These are phyloP conservation scores for Bombylius major DNA, from an alignment of 2,888 invertebrate genomes.

Conservation along the genomic window DNA sequence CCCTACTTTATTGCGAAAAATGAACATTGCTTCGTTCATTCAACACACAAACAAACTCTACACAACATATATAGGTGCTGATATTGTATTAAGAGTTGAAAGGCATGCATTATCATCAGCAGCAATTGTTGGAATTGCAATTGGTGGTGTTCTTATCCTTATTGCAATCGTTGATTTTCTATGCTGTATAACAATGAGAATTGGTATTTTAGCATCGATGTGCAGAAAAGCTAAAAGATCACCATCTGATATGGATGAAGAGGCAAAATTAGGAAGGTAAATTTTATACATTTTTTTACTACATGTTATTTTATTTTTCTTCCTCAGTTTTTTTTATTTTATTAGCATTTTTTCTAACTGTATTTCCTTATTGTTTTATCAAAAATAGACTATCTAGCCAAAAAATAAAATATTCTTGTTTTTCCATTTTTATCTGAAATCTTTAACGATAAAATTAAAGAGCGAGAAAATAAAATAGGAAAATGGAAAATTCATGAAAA, in stretches of 20 bases:
- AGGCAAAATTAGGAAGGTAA: conserved; percentile 76
- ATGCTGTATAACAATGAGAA: conserved; percentile 54
- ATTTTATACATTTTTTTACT: conserved; percentile 16
- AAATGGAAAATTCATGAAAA: too few relatives aligned
- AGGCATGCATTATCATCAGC: conserved; percentile 37
- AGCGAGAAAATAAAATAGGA: too few relatives aligned
- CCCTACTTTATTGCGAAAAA: too few relatives aligned
- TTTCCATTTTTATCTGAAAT: too few relatives aligned
- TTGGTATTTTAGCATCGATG: conserved; percentile 56
- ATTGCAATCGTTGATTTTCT: conserved; percentile 74
- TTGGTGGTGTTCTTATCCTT: conserved; percentile 66
- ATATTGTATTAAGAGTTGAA: conserved; percentile 32
- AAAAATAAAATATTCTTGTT: too few relatives aligned
- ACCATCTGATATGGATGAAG: conserved; percentile 52
- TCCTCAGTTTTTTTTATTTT: neutral
- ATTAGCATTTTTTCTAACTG: neutral
- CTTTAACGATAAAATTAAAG: too few relatives aligned
- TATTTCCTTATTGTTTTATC: too few relatives aligned
- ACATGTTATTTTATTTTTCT: neutral
- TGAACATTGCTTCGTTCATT: too few relatives aligned
- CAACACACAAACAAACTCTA: too few relatives aligned
- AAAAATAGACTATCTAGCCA: too few relatives aligned
- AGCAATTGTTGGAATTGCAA: conserved; percentile 73
- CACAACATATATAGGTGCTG: conserved; percentile 22
- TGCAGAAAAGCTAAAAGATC: conserved; percentile 42